These are phyloP conservation scores for Nannobrachium achirus DNA, from an alignment of 2,113 vertebrate species.

Conservation along the genomic window DNA sequence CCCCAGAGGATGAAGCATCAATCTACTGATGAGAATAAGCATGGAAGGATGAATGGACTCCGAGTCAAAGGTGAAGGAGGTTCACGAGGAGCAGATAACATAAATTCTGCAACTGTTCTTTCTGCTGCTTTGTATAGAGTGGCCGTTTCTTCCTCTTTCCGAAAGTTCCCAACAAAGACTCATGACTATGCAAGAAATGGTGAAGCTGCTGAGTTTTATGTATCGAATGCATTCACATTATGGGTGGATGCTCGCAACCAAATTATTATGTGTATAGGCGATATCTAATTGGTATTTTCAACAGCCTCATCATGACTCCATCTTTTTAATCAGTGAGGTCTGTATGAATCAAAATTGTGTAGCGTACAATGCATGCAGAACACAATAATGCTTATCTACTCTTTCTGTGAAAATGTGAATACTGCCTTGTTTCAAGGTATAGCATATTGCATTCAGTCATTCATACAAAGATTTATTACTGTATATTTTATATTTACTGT, in stretches of 20 bases:
- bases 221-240: neutral
- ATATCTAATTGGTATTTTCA: neutral
- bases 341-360: neutral
- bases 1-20: slow-evolving; percentile 11
- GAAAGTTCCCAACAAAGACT: neutral
- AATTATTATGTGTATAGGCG: neutral
- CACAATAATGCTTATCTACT: neutral
- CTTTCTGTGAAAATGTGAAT: neutral
- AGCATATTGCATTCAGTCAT: slow-evolving; percentile 4
- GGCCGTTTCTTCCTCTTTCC: neutral
- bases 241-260: neutral
- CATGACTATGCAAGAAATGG: slow-evolving; percentile 36
- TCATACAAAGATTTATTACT: neutral
- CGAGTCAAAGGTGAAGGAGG: neutral
- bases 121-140: slow-evolving; percentile 54
- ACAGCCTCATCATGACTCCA: neutral
- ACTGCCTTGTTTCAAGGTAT: slow-evolving; percentile 67
- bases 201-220: neutral
- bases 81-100: neutral
- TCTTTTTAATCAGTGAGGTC: neutral
- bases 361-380: neutral
- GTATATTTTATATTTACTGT: slow-evolving; percentile 45
- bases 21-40: slow-evolving; percentile 31
- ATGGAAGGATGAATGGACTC: neutral
- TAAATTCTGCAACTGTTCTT: neutral